phyloP scores from a whole-genome alignment of 53 echinoderm and acorn worm species.

The Stichopus horrens region DNA sequence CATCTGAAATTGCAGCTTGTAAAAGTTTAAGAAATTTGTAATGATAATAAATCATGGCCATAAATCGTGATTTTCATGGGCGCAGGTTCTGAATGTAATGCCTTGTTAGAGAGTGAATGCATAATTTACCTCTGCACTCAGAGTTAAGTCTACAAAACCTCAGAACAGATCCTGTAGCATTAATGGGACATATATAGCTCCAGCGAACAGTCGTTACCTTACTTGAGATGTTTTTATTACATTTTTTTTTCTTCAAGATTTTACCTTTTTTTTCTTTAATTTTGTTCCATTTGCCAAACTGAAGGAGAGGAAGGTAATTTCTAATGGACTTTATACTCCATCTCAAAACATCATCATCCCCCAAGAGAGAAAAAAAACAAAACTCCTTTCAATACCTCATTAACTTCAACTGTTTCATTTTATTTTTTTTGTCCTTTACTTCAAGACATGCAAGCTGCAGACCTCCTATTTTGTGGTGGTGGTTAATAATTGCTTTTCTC shows the following conservation, averaged over 20 bases:
- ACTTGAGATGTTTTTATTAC: not conserved
- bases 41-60: not conserved
- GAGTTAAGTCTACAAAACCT: too few relatives aligned
- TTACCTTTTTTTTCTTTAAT: not conserved
- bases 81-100: too few relatives aligned
- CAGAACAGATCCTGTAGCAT: too few relatives aligned
- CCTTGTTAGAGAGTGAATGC: too few relatives aligned
- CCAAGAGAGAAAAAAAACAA: not conserved
- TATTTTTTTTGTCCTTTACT: not conserved
- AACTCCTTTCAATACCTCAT: not conserved
- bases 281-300: slow-evolving; percentile 7
- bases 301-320: slow-evolving; percentile 5
- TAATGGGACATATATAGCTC: too few relatives aligned
- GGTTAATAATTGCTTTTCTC: not conserved
- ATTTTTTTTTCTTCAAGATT: not conserved
- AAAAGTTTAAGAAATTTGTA: not conserved
- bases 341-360: not conserved
- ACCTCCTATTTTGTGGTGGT: not conserved
- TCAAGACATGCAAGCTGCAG: not conserved
- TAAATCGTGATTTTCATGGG: not conserved
- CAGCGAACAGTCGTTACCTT: too few relatives aligned
- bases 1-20: too few relatives aligned
- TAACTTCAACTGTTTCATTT: not conserved
- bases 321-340: not conserved
- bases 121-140: too few relatives aligned